Evolutionary conservation across 2,797 vertebrate species (phyloP).

Genomic region (Anolis apletophallus): DNA sequence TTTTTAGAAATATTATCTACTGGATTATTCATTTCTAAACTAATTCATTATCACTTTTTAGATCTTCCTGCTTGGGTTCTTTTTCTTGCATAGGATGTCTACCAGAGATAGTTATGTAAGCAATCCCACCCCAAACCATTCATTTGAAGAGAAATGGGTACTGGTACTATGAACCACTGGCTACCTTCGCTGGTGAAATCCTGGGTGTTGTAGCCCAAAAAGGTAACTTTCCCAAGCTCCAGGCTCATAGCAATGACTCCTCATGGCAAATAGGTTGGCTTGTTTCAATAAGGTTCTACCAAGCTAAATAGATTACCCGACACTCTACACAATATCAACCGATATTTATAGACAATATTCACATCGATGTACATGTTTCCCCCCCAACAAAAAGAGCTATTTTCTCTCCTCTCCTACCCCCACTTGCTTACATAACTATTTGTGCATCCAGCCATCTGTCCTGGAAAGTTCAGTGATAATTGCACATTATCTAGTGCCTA

Average conservation of each 20-base stretch:
- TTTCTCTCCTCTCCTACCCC: not conserved
- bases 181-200: not conserved
- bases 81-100: not conserved
- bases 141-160: not conserved
- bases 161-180: not conserved
- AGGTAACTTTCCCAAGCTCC: not conserved
- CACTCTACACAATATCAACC: not conserved
- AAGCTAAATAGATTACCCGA: not conserved
- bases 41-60: too few species aligned
- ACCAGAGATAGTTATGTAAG: not conserved
- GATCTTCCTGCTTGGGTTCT: too few species aligned
- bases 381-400: not conserved
- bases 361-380: not conserved
- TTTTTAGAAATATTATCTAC: too few species aligned
- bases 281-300: not conserved
- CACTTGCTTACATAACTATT: slow-evolving; percentile 9
- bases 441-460: not conserved
- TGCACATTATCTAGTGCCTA: slow-evolving; percentile 19
- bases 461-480: slow-evolving; percentile 27
- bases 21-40: too few species aligned
- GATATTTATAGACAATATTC: not conserved
- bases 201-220: not conserved
- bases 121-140: not conserved
- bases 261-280: not conserved
- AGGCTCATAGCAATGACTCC: not conserved